Conservation (phyloP, 2,797 vertebrate genomes). For the Sitta carolinensis region DNA sequence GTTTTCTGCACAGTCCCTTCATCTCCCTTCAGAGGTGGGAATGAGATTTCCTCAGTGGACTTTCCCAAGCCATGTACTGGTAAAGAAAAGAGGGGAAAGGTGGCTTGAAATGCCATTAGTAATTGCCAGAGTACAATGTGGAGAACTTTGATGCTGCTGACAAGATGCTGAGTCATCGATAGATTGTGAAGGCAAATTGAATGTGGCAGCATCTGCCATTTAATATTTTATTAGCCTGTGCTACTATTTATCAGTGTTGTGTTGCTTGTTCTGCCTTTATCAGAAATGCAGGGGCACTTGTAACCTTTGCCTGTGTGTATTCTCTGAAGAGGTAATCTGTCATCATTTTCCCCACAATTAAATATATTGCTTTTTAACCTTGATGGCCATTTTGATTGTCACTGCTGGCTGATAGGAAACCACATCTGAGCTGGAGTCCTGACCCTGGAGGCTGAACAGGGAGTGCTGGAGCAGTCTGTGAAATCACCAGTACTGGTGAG, state of each 20-base stretch:
- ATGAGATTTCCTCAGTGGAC: not conserved
- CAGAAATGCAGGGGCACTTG: not conserved
- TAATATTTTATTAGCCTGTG: not conserved
- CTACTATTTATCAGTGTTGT: not conserved
- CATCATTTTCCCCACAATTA: not conserved
- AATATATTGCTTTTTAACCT: not conserved
- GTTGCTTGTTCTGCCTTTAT: not conserved
- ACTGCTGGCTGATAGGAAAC: not conserved
- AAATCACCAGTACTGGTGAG: not conserved
- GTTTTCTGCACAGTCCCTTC: not conserved
- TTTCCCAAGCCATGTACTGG: not conserved
- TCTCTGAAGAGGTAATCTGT: not conserved
- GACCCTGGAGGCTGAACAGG: not conserved
- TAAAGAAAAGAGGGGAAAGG: not conserved
- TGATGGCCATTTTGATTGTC: not conserved
- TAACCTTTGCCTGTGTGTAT: constrained; percentile 9
- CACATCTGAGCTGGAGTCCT: not conserved
- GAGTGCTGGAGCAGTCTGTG: not conserved
- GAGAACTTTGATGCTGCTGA: not conserved
- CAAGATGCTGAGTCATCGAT: not conserved
- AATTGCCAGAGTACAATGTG: fast-evolving
- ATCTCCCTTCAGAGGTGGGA: not conserved
- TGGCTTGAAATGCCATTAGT: not conserved
- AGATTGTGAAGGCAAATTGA: not conserved
- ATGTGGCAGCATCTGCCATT: not conserved